Evolutionary conservation across 1,140 invertebrate genomes (phyloP).

Genomic region (Adelges cooleyi): DNA sequence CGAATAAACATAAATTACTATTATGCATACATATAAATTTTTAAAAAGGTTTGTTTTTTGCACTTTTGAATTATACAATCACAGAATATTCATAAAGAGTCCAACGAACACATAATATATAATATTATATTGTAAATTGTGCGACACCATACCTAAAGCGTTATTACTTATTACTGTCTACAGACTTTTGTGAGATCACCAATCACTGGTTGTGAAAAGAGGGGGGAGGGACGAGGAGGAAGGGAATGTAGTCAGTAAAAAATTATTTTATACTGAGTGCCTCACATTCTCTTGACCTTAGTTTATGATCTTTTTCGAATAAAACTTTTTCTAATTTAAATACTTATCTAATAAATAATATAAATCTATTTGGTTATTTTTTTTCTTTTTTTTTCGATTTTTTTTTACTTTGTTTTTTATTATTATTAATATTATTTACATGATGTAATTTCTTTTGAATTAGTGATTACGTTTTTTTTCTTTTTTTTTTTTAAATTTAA

Average conservation of each 20-base stretch:
- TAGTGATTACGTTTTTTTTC: slow-evolving; percentile 16
- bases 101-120: too few species aligned
- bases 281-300: neutral
- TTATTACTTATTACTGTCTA: too few species aligned
- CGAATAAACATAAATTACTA: too few species aligned
- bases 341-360: slow-evolving; percentile 20
- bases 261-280: neutral
- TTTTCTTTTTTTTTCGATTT: neutral
- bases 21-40: too few species aligned
- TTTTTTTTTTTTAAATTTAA: too few species aligned
- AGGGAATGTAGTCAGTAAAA: neutral
- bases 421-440: neutral
- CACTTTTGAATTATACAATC: neutral
- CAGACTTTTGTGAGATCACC: slow-evolving; percentile 2
- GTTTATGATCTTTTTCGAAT: neutral
- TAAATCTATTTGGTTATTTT: neutral
- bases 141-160: too few species aligned
- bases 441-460: slow-evolving; percentile 9
- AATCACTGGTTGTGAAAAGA: neutral
- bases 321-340: neutral
- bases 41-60: neutral
- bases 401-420: neutral
- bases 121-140: too few species aligned
- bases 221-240: too few species aligned
- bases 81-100: too few species aligned